These are phyloP conservation scores for Hofmannophila pseudospretella DNA, from an alignment of 2,888 invertebrate genomes.

Conservation along the genomic window DNA sequence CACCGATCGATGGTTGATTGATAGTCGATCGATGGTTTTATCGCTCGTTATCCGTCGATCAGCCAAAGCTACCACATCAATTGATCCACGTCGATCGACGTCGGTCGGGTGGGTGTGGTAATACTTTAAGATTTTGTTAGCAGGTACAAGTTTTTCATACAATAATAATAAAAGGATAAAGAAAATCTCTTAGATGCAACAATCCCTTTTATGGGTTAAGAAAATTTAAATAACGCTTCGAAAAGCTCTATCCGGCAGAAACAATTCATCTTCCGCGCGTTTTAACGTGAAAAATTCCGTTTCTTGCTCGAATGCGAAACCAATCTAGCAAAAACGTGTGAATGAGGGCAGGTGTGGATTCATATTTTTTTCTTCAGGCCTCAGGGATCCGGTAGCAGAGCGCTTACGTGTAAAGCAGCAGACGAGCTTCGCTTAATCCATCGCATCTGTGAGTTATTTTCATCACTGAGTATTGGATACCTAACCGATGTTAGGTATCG, in stretches of 20 bases:
- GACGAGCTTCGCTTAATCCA: conserved; percentile 7
- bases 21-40: no score
- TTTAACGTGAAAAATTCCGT: conserved; percentile 41
- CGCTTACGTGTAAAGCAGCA: conserved; percentile 18
- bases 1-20: no score
- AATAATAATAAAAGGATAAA: no score
- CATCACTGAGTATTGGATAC: neutral
- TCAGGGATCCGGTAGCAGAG: conserved; percentile 12
- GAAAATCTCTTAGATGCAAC: no score
- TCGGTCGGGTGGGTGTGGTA: no score
- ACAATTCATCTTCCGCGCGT: conserved; percentile 40
- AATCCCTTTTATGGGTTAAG: no score
- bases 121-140: no score
- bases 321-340: conserved; percentile 55
- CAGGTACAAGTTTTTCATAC: no score
- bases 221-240: conserved; percentile 15
- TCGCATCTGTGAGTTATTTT: neutral
- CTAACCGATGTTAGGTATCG: no score
- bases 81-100: no score
- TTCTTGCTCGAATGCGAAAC: conserved; percentile 42
- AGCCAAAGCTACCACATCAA: no score
- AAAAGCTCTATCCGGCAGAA: conserved; percentile 23
- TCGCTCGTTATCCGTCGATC: no score
- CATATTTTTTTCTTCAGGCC: conserved; percentile 33
- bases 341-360: conserved; percentile 48